Evolutionary conservation across 2,113 vertebrate species (phyloP).

Genomic region (Callocephalon fimbriatum): DNA sequence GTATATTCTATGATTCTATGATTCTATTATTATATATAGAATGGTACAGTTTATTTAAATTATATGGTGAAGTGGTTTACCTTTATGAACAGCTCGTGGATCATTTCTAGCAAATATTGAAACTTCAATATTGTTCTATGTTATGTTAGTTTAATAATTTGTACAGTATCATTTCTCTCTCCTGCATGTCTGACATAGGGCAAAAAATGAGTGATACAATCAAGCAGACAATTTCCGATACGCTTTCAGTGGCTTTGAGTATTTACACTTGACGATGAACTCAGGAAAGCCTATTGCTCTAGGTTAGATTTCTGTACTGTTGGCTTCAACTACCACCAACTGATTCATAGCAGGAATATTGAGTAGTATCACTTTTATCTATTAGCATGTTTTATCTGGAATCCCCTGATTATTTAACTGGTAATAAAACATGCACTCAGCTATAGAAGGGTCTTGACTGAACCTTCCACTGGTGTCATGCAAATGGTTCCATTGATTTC

Average conservation of each 20-base stretch:
- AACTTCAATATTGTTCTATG: background rate
- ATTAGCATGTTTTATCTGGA: background rate
- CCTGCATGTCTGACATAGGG: background rate
- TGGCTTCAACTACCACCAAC: background rate
- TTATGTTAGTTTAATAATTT: background rate
- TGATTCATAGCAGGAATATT: background rate
- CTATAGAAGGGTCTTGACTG: background rate
- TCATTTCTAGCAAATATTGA: background rate
- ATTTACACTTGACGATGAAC: background rate
- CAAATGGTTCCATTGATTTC: slow-evolving; percentile 51
- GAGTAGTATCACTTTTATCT: background rate
- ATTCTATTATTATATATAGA: background rate
- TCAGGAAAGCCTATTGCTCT: background rate
- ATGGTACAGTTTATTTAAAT: background rate
- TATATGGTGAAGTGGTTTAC: background rate
- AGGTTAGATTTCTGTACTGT: background rate
- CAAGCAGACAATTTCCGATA: background rate
- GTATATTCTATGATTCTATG: background rate
- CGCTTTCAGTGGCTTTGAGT: background rate
- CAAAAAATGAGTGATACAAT: background rate
- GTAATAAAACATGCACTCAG: background rate
- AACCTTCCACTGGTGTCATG: slow-evolving; percentile 17
- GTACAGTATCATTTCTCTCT: background rate
- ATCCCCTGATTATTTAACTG: slow-evolving; percentile 2
- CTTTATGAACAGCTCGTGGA: background rate